Conservation (phyloP, 2,888 invertebrate genomes). For the Agrotis segetum region DNA sequence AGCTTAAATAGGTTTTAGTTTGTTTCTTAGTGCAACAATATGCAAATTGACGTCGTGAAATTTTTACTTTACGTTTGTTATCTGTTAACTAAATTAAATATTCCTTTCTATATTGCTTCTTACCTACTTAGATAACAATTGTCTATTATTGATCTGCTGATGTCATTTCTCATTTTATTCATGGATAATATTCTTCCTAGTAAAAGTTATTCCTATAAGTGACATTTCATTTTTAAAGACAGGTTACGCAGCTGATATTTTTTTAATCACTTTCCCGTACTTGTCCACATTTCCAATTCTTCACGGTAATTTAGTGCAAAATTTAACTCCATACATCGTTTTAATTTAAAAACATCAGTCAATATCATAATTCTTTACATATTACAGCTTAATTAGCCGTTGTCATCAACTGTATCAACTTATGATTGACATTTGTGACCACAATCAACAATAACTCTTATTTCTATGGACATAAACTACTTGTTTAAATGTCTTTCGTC, state of each 20-base stretch:
- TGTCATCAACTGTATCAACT: slow-evolving; percentile 59
- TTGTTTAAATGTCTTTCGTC: slow-evolving; percentile 38
- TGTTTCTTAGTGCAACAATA: too few species aligned
- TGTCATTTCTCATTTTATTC: not conserved
- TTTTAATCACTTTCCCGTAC: slow-evolving; percentile 25
- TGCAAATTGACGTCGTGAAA: too few species aligned
- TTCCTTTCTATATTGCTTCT: too few species aligned
- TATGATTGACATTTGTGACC: slow-evolving; percentile 58
- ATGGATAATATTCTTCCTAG: not conserved
- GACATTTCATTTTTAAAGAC: slow-evolving; percentile 1
- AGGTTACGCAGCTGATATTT: slow-evolving; percentile 24
- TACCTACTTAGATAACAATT: too few species aligned
- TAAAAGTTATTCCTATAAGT: not conserved
- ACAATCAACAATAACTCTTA: slow-evolving; percentile 35
- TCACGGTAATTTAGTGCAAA: slow-evolving; percentile 36
- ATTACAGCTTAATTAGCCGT: slow-evolving; percentile 58
- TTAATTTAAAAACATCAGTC: slow-evolving; percentile 47
- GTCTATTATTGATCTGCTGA: too few species aligned
- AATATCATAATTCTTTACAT: slow-evolving; percentile 56
- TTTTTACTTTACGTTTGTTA: too few species aligned
- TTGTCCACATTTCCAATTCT: slow-evolving; percentile 19
- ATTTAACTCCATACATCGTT: slow-evolving; percentile 6
- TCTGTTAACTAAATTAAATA: too few species aligned
- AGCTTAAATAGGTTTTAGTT: too few species aligned
- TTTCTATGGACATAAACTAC: slow-evolving; percentile 19